Conservation (phyloP, 1,140 invertebrate genomes). For the Nephila pilipes region DNA sequence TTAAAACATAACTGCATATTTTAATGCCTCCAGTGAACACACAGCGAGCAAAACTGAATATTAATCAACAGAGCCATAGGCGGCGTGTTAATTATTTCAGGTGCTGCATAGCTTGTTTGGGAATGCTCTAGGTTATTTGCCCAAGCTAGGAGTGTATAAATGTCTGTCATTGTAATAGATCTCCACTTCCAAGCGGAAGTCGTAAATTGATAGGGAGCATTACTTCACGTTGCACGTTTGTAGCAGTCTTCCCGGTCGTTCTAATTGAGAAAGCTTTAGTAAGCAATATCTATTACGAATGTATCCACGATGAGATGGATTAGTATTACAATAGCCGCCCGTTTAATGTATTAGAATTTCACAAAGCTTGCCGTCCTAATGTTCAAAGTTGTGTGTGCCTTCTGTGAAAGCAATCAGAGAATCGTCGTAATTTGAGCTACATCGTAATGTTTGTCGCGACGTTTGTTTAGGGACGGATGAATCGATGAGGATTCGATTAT, state of each 20-base stretch:
- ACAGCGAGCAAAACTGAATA: neutral
- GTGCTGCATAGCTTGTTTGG: neutral
- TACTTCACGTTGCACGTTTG: neutral
- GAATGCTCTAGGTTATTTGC: constrained; percentile 10
- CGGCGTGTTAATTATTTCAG: constrained; percentile 9
- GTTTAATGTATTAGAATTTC: constrained; percentile 19
- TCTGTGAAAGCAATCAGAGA: neutral
- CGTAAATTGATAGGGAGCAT: neutral
- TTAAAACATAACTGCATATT: neutral
- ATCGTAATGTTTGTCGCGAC: neutral
- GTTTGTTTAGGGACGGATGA: neutral
- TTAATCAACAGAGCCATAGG: neutral
- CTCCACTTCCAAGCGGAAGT: constrained; percentile 1
- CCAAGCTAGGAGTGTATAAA: neutral
- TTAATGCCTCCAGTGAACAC: neutral
- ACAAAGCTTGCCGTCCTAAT: neutral
- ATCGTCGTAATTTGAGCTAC: neutral
- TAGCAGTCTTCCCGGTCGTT: neutral
- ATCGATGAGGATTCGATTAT: neutral
- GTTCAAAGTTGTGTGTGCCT: neutral
- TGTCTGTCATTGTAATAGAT: neutral
- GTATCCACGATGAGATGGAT: constrained; percentile 30
- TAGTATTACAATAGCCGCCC: neutral
- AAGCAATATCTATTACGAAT: constrained; percentile 23
- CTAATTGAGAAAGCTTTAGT: constrained; percentile 19